phyloP scores from a whole-genome alignment of 2,888 invertebrate genomes.

The Eupithecia exiguata region DNA sequence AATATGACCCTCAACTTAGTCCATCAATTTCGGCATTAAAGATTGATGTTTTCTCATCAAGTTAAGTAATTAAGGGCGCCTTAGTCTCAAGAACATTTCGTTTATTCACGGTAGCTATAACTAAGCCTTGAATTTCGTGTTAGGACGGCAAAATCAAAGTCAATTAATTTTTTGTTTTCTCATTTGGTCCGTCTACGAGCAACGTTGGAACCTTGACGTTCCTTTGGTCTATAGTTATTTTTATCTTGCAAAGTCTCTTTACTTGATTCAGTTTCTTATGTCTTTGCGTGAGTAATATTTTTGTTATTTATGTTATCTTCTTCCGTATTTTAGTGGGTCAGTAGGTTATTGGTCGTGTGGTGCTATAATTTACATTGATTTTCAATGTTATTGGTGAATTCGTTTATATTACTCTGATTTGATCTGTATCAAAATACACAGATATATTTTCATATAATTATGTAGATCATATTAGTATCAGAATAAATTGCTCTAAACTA shows the following conservation, averaged over 20 bases:
- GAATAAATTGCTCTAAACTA: too few species aligned
- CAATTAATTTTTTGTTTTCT: conserved; percentile 47
- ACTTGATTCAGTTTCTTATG: conserved; percentile 15
- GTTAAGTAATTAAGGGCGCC: conserved; percentile 29
- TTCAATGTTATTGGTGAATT: not conserved
- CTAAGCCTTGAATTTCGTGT: conserved; percentile 40
- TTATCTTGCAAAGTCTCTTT: conserved; percentile 10
- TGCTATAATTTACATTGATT: not conserved
- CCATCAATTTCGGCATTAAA: conserved; percentile 23
- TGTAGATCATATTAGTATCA: too few species aligned
- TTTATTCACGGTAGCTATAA: conserved; percentile 35
- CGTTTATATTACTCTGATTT: not conserved
- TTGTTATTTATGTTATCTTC: conserved; percentile 21
- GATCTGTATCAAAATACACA: not conserved
- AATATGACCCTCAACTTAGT: conserved; percentile 4
- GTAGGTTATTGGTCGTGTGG: conserved; percentile 25
- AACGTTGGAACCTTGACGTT: conserved; percentile 40
- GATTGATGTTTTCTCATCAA: conserved; percentile 31
- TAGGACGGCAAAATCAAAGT: conserved; percentile 42
- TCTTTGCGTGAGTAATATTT: conserved; percentile 20
- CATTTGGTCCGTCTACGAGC: conserved; percentile 34
- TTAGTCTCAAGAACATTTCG: conserved; percentile 34
- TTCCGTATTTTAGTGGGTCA: conserved; percentile 28
- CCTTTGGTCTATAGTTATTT: conserved; percentile 31
- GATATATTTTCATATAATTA: too few species aligned